Base-by-base conservation (phyloP, 2,888 invertebrate species). In the Geotrupes spiniger region DNA sequence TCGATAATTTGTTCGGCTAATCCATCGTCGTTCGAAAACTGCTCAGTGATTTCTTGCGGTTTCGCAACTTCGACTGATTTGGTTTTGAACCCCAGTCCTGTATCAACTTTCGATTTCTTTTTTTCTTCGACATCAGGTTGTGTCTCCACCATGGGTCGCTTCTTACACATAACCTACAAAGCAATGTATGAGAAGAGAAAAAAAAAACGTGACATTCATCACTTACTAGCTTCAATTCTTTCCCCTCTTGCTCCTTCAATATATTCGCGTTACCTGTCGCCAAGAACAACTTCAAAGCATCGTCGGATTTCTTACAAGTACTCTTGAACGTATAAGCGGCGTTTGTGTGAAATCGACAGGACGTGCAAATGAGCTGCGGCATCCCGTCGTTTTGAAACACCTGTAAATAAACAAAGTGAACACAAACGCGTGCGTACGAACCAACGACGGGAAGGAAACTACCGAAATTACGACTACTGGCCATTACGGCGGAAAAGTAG, bases 251-350 rank as follows among this genome's bases (percentile, higher is more conserved):
- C 10, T 29, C 28, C 26, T 43, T 51, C 26, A 46, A 27, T 8
- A 46, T 28, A n/a, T 36, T 15, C 21, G 26, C 12, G 28, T 51
- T 74, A 15, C 85, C 87, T 21, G 82, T 82, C 27, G 85, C 77
- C 15, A 87, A 75, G 66, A 77, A 87, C 49, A 85, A 80, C 49
- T 87, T 77, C 4, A 89, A 71, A 1, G 81, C 77, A 58, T 85
- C 86, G 65, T 89, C 88, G 0, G 86, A 83, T 63, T 81, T 81
- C 56, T 86, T 85, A 61, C 87, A 88, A 64, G 87, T 82, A 49
- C 84, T 80, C 65, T 89, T 89, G 61, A 84, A 89, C 44, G 81
- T 82, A 72, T 87, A 88, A 39, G 82, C 82, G 51, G 84, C 75
- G 49, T 83, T 82, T 64, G 88, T 81, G 56, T 85, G 81, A 61